These are phyloP conservation scores for Rhyacophila brunnea DNA, from an alignment of 1,140 invertebrate genomes.

Conservation along the genomic window DNA sequence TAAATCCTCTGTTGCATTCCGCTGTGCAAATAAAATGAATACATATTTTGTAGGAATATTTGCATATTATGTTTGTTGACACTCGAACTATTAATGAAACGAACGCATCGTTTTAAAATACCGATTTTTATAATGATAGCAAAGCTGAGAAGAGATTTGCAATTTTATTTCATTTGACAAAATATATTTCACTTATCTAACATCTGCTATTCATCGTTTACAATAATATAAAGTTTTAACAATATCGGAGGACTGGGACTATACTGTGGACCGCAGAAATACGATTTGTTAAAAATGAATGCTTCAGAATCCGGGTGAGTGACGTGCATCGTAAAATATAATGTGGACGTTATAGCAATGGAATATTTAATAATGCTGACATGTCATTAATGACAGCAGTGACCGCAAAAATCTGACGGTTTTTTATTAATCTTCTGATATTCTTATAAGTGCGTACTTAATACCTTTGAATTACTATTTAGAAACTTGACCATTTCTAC, in stretches of 20 bases:
- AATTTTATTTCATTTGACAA: conserved; percentile 20
- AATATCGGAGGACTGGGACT: conserved; percentile 2
- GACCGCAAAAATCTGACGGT: no score
- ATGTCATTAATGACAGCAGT: no score
- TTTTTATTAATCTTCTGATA: no score
- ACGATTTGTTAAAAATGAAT: conserved; percentile 59
- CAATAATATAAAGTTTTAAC: not conserved
- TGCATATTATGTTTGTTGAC: not conserved
- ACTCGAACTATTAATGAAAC: not conserved
- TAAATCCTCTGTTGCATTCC: conserved; percentile 53
- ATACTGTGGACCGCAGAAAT: not conserved
- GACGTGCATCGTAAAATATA: not conserved
- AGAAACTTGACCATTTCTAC: no score
- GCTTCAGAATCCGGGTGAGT: conserved; percentile 76
- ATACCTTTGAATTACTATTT: no score
- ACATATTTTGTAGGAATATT: not conserved
- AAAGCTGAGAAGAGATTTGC: not conserved
- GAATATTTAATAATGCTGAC: no score
- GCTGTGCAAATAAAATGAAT: conserved; percentile 46
- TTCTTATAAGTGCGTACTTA: no score
- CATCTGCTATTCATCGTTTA: conserved; percentile 24
- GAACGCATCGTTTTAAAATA: not conserved
- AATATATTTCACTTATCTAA: conserved; percentile 17
- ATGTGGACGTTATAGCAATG: no score
- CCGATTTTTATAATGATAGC: conserved; percentile 9